Conservation (phyloP, 2,113 vertebrate species). For the Polyodon spathula region DNA sequence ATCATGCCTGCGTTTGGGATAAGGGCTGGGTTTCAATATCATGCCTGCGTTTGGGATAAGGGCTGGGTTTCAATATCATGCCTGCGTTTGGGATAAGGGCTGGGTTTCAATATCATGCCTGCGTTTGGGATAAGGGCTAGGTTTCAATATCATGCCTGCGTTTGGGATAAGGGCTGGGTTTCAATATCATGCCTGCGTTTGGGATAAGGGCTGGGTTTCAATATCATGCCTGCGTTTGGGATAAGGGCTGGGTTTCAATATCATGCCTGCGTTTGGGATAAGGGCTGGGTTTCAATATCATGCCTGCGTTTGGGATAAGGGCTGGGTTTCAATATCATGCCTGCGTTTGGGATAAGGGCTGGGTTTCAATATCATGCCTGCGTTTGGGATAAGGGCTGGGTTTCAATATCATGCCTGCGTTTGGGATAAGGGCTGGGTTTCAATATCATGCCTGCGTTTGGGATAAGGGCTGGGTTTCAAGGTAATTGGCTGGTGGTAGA, state of each 20-base stretch:
- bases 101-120: conserved; percentile 34
- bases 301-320: too few species aligned
- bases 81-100: too few species aligned
- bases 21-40: conserved; percentile 34
- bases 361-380: conserved; percentile 34
- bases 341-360: too few species aligned
- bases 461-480: conserved; percentile 34
- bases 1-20: too few species aligned
- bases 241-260: conserved; percentile 34
- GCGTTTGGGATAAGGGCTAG: too few species aligned
- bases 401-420: conserved; percentile 34
- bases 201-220: conserved; percentile 26
- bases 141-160: conserved; percentile 34
- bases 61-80: conserved; percentile 34
- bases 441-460: too few species aligned
- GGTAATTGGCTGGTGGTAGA: conserved; percentile 82
- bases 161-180: too few species aligned
- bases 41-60: too few species aligned
- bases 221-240: conserved; percentile 17
- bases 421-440: too few species aligned
- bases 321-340: conserved; percentile 34
- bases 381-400: too few species aligned
- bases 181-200: conserved; percentile 34
- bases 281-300: conserved; percentile 34
- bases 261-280: too few species aligned